Evolutionary conservation across 2,113 vertebrate species (phyloP), one percentile per base, ranked within the genome.

Genomic region (Platysteira castanea): DNA sequence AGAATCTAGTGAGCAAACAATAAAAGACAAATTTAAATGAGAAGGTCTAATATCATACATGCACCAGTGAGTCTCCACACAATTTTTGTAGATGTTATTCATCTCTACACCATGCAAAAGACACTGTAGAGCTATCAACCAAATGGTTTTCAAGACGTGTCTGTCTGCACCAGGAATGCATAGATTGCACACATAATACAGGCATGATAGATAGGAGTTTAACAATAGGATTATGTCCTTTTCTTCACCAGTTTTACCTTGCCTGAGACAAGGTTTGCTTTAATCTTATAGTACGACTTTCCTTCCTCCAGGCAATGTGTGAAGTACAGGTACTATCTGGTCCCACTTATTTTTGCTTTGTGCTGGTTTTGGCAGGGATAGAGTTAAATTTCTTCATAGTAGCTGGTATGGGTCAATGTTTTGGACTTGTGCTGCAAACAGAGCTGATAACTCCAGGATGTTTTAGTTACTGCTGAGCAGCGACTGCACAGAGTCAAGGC

Each of bases 401-500:
- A 64, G 39, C 18, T 75, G 9, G 18, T 53, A 30, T 5, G 12
- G 21, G 50, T 8, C 28, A 23, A 3, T 17, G 20, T 35, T 91
- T 60, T 44, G 50, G 35, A 44, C 65, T 39, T 76, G 24, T 92
- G 75, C 18, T 67, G 54, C 22, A 47, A 88, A 59, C 35, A 65
- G 46, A 33, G 21, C 28, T 76, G 63, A 14, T 85, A 85, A 70
- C 12, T 46, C 9, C 31, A n/a, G 24, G 41, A 65, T 59, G 39
- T 50, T 71, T 76, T 19, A 20, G 30, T 19, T 35, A 28, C 39
- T 60, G 63, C n/a, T 60, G 23, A 70, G 84, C 84, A 70, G 50
- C 0, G 1, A 15, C 21, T 30, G 42, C 42, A 26, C 9, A 10
- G 37, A 19, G 13, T 3, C 56, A n/a, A 59, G 50, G 60, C 31